Evolutionary conservation across 2,888 invertebrate species (phyloP), one percentile per base, ranked within the genome.

Genomic region (Yponomeuta evonymella): DNA sequence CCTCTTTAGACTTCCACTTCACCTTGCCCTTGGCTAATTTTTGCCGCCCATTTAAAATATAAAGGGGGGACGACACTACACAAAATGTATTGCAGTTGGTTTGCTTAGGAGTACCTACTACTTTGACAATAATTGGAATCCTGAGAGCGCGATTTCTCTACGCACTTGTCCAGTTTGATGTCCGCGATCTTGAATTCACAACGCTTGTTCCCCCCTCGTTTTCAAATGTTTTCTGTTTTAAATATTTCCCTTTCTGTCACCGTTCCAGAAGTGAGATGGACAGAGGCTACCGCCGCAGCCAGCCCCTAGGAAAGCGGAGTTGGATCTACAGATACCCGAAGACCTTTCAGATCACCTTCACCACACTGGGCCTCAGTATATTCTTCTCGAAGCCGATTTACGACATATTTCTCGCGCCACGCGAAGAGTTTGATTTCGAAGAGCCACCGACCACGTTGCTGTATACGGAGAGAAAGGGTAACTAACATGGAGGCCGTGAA

Each of bases 381-480:
- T 93, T 96, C 71, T 96, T 95, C 79, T 96, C 96, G 0, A 94
- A 94, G 76, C 95, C 95, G 0, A 81, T 96, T 36, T 96, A 96
- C 90, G 95, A 96, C 80, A 84, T 93, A 2, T 94, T 95, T 78
- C 79, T 95, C 71, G 76, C 85, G 58, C 79, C 83, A 12, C 74
- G 82, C 8, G 79, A 82, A 0, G 70, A 48, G 12, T 51, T 78
- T 71, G 91, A 83, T 77, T 77, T 81, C 71, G 73, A 77, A 70
- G 86, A 86, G 79, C 86, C 92, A 72, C 81, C 86, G 0, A 84
- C 88, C 0, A 83, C 86, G 15, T 75, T 80, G 15, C 30, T 15
- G 11, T 36, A 67, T 36, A 69, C 9, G 2, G 48, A 66, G 74
- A 30, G 23, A 75, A 72, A 66, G 71, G 48, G 29, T 11, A 81